Evolutionary conservation across 2,797 vertebrate species (phyloP), one percentile per base, ranked within the genome.

Genomic region (Peromyscus attwateri): DNA sequence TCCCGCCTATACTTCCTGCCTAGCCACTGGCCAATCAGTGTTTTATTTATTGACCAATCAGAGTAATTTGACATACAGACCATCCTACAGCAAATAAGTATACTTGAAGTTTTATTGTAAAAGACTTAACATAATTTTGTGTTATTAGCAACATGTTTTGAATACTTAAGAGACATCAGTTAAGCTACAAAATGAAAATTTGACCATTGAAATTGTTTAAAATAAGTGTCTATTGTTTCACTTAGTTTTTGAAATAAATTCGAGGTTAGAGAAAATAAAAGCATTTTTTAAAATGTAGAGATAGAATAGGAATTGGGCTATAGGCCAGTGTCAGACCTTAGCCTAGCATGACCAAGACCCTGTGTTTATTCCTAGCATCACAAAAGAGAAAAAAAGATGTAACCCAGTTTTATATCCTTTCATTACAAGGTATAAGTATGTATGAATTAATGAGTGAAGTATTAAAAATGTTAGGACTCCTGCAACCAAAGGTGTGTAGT

Each of bases 81-180:
- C 40, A 40, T 40, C 40, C 40, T 40, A 40, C 40, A 40, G 40
- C 40, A 40, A 40, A 40, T 40, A 40, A 40, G 40, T 40, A 40
- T 40, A 40, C 70, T 57, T 88, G 52, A 55, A 57, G 16, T 96
- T 97, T 96, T 95, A 79, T 97, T 97, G 92, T 92, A 96, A 97
- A 98, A 95, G 21, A 75, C 92, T 76, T 93, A 97, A 92, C 92
- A 96, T 46, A 95, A 60, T 96, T 82, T 77, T 49, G 11, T 97
- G 76, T 62, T 93, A 75, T 97, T 96, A 95, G 85, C 94, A 97
- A 97, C 93, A 89, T 94, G 37, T 66, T 68, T 95, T 95, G 83
- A 94, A 93, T 96, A 91, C 83, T 0, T 0, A 95, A 95, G 64
- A 97, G 85, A 96, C 60, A 46, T 6, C 40, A 84, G 43, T 83